A percentile compares a stretch with the other conserved stretches of the same genome.
These are phyloP conservation scores for Otus sunia DNA, from an alignment of 2,113 vertebrate genomes.

Conservation along the genomic window DNA sequence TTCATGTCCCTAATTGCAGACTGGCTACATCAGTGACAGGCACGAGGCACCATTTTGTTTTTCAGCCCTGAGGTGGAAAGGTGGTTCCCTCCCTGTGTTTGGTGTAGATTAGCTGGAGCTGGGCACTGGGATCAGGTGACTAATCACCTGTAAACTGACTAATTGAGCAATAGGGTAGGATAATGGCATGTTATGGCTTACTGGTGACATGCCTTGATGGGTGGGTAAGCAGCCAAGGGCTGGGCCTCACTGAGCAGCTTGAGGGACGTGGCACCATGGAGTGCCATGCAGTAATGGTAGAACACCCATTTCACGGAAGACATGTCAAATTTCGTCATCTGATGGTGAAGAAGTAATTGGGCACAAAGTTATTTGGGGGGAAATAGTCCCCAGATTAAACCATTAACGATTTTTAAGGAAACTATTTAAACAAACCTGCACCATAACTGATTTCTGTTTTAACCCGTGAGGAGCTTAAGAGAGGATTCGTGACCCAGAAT, in stretches of 20 bases:
- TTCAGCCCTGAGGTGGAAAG: neutral
- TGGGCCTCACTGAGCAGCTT: neutral
- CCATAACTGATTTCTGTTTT: neutral
- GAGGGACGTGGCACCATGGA: neutral
- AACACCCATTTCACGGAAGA: neutral
- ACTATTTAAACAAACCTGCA: neutral
- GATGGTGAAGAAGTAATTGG: neutral
- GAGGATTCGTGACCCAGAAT: neutral
- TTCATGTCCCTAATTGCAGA: neutral
- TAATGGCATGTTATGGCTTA: neutral
- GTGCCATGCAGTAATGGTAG: fast-evolving
- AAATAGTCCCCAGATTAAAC: neutral
- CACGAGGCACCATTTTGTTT: neutral
- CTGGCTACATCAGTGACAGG: neutral
- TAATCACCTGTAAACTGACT: conserved; percentile 23
- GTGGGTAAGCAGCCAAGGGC: neutral
- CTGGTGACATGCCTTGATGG: neutral
- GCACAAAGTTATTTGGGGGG: neutral
- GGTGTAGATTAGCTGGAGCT: neutral
- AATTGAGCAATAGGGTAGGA: neutral
- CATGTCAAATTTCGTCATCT: fast-evolving
- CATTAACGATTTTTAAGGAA: neutral
- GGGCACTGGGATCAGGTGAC: neutral
- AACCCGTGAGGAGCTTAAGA: neutral
- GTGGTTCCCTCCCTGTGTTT: neutral